These are phyloP conservation scores for Taeniopygia guttata DNA, from an alignment of 2,797 vertebrate genomes.

Conservation along the genomic window DNA sequence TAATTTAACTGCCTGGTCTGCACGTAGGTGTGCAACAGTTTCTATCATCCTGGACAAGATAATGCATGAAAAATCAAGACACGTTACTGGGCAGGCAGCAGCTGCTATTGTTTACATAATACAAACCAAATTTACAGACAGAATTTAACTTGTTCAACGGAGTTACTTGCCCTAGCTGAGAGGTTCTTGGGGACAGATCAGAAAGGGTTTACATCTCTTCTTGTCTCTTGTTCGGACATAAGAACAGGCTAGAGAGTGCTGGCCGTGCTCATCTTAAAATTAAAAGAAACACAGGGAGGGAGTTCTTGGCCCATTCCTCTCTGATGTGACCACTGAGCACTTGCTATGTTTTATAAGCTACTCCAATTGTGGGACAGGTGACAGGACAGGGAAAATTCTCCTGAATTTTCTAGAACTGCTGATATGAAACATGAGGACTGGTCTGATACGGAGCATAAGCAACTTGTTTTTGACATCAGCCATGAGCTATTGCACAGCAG, in stretches of 20 bases:
- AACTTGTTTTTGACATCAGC: background rate
- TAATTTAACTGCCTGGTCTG: background rate
- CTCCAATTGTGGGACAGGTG: background rate
- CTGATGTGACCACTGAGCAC: background rate
- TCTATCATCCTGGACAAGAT: background rate
- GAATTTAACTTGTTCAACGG: slow-evolving; percentile 1
- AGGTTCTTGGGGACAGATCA: background rate
- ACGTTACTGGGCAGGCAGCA: background rate
- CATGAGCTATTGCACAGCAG: background rate
- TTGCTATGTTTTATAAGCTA: background rate
- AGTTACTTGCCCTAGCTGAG: background rate
- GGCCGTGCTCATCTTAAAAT: background rate
- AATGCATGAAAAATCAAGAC: background rate
- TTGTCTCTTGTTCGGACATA: background rate
- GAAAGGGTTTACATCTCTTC: background rate
- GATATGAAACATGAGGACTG: background rate
- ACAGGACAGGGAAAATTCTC: background rate
- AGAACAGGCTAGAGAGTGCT: background rate
- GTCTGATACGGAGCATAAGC: background rate
- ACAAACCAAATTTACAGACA: background rate
- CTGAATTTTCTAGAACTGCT: background rate
- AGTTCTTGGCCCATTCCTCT: background rate
- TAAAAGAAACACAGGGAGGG: background rate
- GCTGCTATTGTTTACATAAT: slow-evolving; percentile 1
- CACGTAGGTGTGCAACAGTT: background rate